Percentiles rank a stretch among this genome's conserved stretches.
Conservation (phyloP, 2,888 invertebrate genomes). For the Pediacus dermestoides region DNA sequence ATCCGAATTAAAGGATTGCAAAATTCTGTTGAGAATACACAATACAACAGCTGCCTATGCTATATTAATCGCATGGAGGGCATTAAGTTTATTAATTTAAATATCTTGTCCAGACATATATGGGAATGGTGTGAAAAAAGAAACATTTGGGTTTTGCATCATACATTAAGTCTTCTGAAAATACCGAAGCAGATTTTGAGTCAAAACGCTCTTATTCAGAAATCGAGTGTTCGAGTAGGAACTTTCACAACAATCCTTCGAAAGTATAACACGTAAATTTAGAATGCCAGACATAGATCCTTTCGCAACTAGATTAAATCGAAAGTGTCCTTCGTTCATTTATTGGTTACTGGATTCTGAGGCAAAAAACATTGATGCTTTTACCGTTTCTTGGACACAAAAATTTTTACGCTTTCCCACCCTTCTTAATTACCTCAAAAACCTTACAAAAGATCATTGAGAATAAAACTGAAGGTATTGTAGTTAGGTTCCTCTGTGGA, state of each 20-base stretch:
- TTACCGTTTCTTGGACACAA: conserved; percentile 23
- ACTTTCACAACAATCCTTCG: no score
- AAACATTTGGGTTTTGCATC: conserved; percentile 11
- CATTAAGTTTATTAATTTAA: background rate
- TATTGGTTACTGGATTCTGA: conserved; percentile 31
- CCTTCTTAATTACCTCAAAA: conserved; percentile 31
- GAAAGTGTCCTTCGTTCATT: conserved; percentile 29
- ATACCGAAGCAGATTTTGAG: conserved; percentile 8
- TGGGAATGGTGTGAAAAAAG: conserved; percentile 25
- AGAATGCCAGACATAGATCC: conserved; percentile 32
- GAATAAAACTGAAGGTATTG: conserved; percentile 33
- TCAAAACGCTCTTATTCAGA: no score
- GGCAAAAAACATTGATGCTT: conserved; percentile 29
- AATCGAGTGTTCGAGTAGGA: no score
- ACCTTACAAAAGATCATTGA: conserved; percentile 32
- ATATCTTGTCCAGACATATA: conserved; percentile 18
- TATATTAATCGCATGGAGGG: conserved; percentile 18
- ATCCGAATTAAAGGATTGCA: conserved; percentile 5
- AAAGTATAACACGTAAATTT: no score
- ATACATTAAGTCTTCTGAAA: conserved; percentile 4
- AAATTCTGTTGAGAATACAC: conserved; percentile 21
- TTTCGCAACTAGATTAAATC: conserved; percentile 30
- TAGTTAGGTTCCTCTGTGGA: conserved; percentile 35
- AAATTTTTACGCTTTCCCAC: conserved; percentile 17
- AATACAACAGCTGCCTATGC: conserved; percentile 17